phyloP scores from a whole-genome alignment of 2,888 invertebrate genomes.

The Mechanitis messenoides region DNA sequence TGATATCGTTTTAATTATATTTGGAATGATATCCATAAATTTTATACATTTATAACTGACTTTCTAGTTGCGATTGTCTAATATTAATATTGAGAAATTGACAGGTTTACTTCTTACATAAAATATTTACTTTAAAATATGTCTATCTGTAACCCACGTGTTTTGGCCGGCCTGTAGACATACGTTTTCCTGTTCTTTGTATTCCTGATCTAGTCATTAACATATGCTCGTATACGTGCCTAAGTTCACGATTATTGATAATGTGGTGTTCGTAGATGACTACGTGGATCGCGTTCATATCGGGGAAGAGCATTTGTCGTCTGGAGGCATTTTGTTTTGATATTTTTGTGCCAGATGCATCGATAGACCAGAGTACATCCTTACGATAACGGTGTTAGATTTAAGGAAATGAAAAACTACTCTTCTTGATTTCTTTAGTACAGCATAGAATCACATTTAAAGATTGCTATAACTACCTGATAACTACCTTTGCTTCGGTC shows the following conservation, averaged over 20 bases:
- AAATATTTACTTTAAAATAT: constrained; percentile 5
- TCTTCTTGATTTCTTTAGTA: too few species aligned
- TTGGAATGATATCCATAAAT: not conserved
- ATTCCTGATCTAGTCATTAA: constrained; percentile 42
- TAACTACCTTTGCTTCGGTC: too few species aligned
- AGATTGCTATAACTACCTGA: too few species aligned
- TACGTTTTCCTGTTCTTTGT: constrained; percentile 65
- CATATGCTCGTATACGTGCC: constrained; percentile 48
- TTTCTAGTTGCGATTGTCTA: too few species aligned
- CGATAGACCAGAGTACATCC: not conserved
- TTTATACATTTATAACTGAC: too few species aligned
- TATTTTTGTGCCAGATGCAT: constrained; percentile 7
- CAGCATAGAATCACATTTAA: too few species aligned
- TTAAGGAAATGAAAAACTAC: too few species aligned
- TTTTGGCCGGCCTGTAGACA: constrained; percentile 35
- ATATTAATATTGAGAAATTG: too few species aligned
- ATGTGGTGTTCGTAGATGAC: constrained; percentile 50
- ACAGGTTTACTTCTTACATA: too few species aligned
- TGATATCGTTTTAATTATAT: not conserved
- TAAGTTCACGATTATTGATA: constrained; percentile 51
- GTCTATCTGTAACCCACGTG: constrained; percentile 28
- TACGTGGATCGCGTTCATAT: constrained; percentile 41
- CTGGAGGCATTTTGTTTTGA: constrained; percentile 14
- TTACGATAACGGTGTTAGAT: not conserved
- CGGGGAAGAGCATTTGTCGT: constrained; percentile 13